A percentile compares a stretch with the other conserved stretches of the same genome.
Evolutionary conservation across 2,888 invertebrate genomes (phyloP).

Genomic region (Amphipyra tragopoginis): DNA sequence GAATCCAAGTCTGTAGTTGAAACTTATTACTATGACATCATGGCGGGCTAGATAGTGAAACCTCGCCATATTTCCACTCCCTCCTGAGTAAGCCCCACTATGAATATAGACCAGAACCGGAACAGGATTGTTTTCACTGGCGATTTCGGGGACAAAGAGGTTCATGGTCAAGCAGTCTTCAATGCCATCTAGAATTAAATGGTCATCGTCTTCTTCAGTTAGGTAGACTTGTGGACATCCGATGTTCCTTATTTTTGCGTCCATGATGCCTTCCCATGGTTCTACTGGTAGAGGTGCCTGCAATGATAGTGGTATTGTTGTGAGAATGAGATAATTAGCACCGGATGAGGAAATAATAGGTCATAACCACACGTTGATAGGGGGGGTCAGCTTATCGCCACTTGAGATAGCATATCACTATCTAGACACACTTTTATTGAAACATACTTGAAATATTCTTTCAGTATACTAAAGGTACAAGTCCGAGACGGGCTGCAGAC

Average conservation of each 20-base stretch:
- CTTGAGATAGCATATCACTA: too few relatives aligned
- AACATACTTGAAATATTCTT: too few relatives aligned
- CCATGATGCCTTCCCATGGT: slow-evolving; percentile 71
- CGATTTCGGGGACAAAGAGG: slow-evolving; percentile 75
- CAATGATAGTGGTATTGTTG: slow-evolving; percentile 43
- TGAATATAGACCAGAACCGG: slow-evolving; percentile 84
- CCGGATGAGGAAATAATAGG: too few relatives aligned
- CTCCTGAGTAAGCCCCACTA: slow-evolving; percentile 82
- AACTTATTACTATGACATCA: slow-evolving; percentile 91
- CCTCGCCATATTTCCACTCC: slow-evolving; percentile 80
- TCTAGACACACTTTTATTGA: too few relatives aligned
- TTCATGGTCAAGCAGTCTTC: slow-evolving; percentile 80
- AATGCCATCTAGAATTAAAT: slow-evolving; percentile 71
- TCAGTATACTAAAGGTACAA: too few relatives aligned
- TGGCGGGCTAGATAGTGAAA: slow-evolving; percentile 91
- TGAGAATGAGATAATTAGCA: too few relatives aligned
- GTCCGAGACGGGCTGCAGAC: too few relatives aligned
- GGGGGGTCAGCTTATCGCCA: too few relatives aligned
- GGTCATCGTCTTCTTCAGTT: slow-evolving; percentile 68
- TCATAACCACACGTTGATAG: too few relatives aligned
- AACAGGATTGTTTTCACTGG: slow-evolving; percentile 72
- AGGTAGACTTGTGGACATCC: slow-evolving; percentile 78
- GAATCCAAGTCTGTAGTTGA: slow-evolving; percentile 93
- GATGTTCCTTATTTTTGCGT: slow-evolving; percentile 66
- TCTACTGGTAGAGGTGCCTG: slow-evolving; percentile 80